Evolutionary conservation across 1,140 invertebrate species (phyloP), one percentile per base, ranked within the genome.

Genomic region (Thalassaphorura encarpata): DNA sequence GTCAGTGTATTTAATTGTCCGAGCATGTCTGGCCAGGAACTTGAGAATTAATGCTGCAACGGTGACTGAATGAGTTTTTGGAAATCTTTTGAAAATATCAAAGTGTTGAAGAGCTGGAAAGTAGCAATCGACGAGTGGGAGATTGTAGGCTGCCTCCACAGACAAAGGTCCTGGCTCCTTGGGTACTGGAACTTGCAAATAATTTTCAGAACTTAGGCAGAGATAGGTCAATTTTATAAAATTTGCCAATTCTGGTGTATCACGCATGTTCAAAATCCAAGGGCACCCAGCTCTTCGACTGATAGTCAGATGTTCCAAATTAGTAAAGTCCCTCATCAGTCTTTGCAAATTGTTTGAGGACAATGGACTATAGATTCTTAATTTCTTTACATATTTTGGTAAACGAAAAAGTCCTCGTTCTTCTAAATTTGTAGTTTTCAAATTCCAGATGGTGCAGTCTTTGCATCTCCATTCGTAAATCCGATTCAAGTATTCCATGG

Each of bases 81-180:
- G 36, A 39, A 63, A 63, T 29, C 61, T 16, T 40, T 63, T 63
- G 13, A 56, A 16, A 18, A 63, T 53, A 21, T 63, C 56, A 33
- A 63, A 63, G n/a, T 26, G 27, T 24, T 46, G 52, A 5, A 63
- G 41, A 42, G 31, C 54, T 19, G 57, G 53, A 27, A 63, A 63
- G n/a, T 26, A 41, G 40, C 57, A 63, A 49, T 63, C 61, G 41
- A 59, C 60, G 1, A 63, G 26, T 2, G 61, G 58, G 23, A 41
- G 36, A 36, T 18, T 51, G 51, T 18, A 42, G 19, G 23, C 18
- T 55, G 4, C 29, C 26, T 31, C 24, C 31, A 24, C 18, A n/a
- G 13, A 47, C n/a, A n/a, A n/a, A n/a, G n/a, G n/a, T n/a, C n/a
- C n/a, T n/a, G n/a, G 29, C 23, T 16, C 19, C 8, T 47, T 47